These are phyloP conservation scores for Acanthornis magna DNA, from an alignment of 2,797 vertebrate genomes.

Conservation along the genomic window DNA sequence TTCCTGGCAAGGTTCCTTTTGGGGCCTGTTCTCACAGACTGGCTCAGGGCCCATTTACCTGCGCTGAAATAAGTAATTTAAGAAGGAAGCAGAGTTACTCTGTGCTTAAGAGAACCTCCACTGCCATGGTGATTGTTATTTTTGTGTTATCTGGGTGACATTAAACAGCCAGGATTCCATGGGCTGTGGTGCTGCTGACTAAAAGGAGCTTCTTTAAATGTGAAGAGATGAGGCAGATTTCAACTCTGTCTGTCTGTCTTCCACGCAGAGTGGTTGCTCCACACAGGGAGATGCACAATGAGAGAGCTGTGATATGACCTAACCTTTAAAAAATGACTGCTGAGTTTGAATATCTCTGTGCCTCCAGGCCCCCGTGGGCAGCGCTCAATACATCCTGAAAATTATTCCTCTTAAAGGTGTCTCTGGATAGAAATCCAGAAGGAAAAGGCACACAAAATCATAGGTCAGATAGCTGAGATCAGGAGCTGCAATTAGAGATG, in stretches of 20 bases:
- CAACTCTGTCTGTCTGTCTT: background rate
- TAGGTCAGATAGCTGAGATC: background rate
- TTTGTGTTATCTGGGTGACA: background rate
- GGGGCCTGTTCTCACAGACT: background rate
- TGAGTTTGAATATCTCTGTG: background rate
- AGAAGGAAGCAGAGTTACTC: background rate
- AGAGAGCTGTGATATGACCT: background rate
- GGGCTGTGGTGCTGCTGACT: background rate
- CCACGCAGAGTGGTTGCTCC: background rate
- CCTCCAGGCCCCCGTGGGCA: background rate
- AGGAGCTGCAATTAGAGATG: background rate
- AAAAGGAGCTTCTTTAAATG: background rate
- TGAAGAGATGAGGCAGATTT: background rate
- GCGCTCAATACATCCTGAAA: background rate
- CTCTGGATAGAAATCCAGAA: background rate
- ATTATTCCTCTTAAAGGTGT: background rate
- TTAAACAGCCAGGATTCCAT: background rate
- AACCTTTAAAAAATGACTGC: conserved; percentile 20
- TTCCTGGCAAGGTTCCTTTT: background rate
- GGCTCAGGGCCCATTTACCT: background rate
- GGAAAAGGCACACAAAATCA: background rate
- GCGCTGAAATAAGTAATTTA: background rate
- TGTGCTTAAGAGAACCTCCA: background rate
- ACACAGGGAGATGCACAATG: background rate
- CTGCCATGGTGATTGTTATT: background rate